Conservation (phyloP, 2,888 invertebrate species). For the Megastigmus dorsalis region DNA sequence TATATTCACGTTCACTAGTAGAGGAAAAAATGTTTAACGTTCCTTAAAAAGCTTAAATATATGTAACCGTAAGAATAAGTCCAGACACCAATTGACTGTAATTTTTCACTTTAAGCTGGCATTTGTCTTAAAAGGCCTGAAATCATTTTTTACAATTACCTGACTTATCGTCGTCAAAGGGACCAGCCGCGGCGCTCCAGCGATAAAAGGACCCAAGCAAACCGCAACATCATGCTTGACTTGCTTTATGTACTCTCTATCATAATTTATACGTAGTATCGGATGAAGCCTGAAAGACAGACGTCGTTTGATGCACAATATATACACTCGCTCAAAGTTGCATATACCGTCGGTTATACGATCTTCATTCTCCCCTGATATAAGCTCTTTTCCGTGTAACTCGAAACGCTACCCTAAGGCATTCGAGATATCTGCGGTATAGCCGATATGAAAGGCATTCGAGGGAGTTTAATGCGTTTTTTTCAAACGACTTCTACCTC, state of each 20-base stretch:
- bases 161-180: neutral
- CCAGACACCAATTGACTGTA: too few relatives aligned
- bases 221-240: slow-evolving; percentile 8
- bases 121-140: too few relatives aligned
- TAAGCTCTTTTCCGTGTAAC: slow-evolving; percentile 63
- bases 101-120: too few relatives aligned
- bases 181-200: neutral
- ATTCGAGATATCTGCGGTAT: slow-evolving; percentile 37
- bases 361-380: slow-evolving; percentile 57
- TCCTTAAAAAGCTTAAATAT: too few relatives aligned
- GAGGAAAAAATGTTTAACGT: too few relatives aligned
- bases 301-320: slow-evolving; percentile 9
- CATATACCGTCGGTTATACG: slow-evolving; percentile 16
- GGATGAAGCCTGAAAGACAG: slow-evolving; percentile 8
- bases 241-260: slow-evolving; percentile 2
- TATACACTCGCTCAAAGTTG: neutral
- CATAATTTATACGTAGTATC: slow-evolving; percentile 26
- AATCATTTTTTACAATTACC: slow-evolving; percentile 12
- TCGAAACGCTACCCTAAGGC: slow-evolving; percentile 58
- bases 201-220: neutral
- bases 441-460: slow-evolving; percentile 20
- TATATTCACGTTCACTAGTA: too few relatives aligned
- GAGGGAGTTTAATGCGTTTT: slow-evolving; percentile 26
- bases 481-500: neutral
- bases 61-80: too few relatives aligned